Evolutionary conservation across 92 coral and sea anemone species (phyloP), one percentile per base, ranked within the genome.

Genomic region (Heteractis magnifica): DNA sequence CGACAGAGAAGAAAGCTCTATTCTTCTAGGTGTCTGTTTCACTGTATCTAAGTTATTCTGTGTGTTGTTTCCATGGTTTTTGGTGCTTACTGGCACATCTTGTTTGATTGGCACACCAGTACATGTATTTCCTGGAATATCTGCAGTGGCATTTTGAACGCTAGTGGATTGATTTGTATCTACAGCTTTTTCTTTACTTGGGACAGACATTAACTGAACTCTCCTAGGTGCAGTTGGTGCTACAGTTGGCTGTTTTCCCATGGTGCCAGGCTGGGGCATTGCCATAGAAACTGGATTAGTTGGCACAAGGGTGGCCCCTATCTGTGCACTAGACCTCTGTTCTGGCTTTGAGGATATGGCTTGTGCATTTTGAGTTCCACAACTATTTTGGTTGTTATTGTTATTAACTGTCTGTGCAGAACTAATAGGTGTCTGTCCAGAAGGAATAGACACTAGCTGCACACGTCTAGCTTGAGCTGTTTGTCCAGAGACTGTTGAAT

Each of bases 361-460:
- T 62, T 62, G 70, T 4, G 8, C 19, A 62, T 16, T 62, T 62
- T 18, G 70, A 62, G 26, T 5, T 5, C 7, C 3, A 18, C 10
- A 20, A 62, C 21, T 62, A 8, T 62, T n/a, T 62, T 62, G 70
- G 23, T 20, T n/a, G 26, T 62, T 62, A 62, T 20, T n/a, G 10
- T 62, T 62, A 62, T 9, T 62, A 18, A 62, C 10, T 68, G 73
- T 68, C 73, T 68, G 73, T 68, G 12, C 49, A 4, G 49, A 4
- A 20, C 73, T 68, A 26, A 68, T 10, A 68, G 49, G 11, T 75
- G 79, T 75, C 55, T 75, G 79, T 50, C 56, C 79, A 75, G 79
- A 49, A 73, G 79, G 79, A 16, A 62, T 23, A 62, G 70, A 18
- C 23, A n/a, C 70, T 62, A n/a, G 20, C 26, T 62, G 70, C 10